phyloP scores from a whole-genome alignment of 2,888 invertebrate species.

The Rambutsinella grinnellia region DNA sequence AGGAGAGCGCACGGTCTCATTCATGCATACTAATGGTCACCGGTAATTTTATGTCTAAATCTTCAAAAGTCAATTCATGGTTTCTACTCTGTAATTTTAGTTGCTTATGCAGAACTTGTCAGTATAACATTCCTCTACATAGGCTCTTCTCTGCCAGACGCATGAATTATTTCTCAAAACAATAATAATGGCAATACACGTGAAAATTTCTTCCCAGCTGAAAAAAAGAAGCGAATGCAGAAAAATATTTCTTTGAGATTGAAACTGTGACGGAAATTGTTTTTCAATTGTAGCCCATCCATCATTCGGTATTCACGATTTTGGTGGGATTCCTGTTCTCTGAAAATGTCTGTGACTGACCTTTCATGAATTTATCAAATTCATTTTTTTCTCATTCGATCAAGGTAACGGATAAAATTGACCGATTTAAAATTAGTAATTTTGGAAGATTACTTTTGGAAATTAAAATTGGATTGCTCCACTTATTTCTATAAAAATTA shows the following conservation, averaged over 20 bases:
- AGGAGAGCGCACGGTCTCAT: conserved; percentile 1
- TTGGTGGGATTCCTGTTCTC: background rate
- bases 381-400: too few relatives aligned
- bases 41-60: conserved; percentile 59
- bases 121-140: background rate
- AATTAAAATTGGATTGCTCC: too few relatives aligned
- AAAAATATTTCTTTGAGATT: conserved; percentile 20
- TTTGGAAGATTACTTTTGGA: too few relatives aligned
- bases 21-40: conserved; percentile 49
- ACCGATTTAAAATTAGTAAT: too few relatives aligned
- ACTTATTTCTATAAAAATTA: too few relatives aligned
- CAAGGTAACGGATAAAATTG: too few relatives aligned
- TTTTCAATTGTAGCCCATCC: background rate
- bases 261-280: background rate
- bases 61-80: conserved; percentile 47
- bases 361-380: background rate
- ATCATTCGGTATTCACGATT: background rate
- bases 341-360: background rate
- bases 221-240: conserved; percentile 19
- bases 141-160: background rate
- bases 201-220: background rate
- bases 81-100: conserved; percentile 47
- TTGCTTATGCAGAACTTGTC: conserved; percentile 9
- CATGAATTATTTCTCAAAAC: background rate
- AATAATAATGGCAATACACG: background rate